A percentile compares a stretch with the other conserved stretches of the same genome.
Conservation (phyloP, 37 sponge, comb jelly and placozoan species). For the Chondrosia reniformis region DNA sequence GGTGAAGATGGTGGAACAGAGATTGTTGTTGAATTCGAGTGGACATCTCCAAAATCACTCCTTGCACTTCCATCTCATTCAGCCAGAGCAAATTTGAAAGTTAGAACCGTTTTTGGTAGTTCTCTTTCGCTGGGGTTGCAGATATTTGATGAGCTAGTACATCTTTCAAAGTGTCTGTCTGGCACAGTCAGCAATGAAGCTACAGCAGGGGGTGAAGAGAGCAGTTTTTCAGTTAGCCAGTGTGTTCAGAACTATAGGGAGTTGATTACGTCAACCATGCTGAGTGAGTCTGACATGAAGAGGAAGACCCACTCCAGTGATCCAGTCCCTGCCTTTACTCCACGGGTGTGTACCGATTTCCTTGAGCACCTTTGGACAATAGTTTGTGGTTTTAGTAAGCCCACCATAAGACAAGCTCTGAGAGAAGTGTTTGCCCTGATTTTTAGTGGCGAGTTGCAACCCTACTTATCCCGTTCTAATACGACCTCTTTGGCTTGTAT, state of each 20-base stretch:
- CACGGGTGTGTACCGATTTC: not conserved
- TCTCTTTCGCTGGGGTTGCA: constrained; percentile 28
- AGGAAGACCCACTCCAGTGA: not conserved
- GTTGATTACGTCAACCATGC: no score
- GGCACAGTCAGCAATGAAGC: no score
- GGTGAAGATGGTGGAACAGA: not conserved
- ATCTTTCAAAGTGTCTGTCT: constrained; percentile 11
- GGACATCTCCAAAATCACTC: constrained; percentile 16
- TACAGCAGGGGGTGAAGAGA: no score
- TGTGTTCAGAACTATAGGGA: no score
- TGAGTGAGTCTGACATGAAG: not conserved
- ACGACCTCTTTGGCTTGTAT: constrained; percentile 43
- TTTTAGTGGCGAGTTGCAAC: not conserved
- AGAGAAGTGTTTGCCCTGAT: not conserved
- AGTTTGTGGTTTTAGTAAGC: not conserved
- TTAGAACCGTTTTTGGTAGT: constrained; percentile 39
- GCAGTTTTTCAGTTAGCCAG: not conserved
- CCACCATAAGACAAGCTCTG: not conserved
- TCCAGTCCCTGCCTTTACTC: not conserved
- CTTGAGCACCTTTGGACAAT: constrained; percentile 1
- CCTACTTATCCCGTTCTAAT: constrained; percentile 40
- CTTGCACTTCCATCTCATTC: constrained; percentile 37
- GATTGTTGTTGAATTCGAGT: constrained; percentile 39
- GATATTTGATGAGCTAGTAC: constrained; percentile 32
- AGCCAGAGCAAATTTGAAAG: constrained; percentile 35